These are phyloP conservation scores for Cassiopea andromeda DNA, from an alignment of 30 jellyfish, hydroid and myxozoan species.

Conservation along the genomic window DNA sequence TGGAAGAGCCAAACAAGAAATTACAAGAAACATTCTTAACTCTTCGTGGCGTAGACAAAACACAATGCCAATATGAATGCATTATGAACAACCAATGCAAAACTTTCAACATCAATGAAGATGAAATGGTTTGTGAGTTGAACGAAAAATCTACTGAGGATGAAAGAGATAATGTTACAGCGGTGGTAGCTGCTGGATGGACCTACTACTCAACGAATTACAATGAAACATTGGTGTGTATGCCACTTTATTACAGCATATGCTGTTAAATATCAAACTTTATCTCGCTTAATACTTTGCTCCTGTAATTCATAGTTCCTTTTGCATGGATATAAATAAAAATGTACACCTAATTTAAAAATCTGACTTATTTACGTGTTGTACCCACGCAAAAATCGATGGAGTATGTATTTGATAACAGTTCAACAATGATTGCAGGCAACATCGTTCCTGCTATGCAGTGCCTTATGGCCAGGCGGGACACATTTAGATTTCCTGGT, in stretches of 20 bases:
- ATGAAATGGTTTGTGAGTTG: constrained; percentile 10
- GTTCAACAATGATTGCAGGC: no score
- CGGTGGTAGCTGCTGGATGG: constrained; percentile 20
- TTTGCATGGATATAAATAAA: no score
- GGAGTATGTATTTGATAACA: no score
- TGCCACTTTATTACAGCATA: not conserved
- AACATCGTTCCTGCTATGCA: no score
- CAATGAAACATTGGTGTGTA: constrained; percentile 23
- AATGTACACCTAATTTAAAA: no score
- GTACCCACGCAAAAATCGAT: no score
- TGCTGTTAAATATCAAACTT: no score
- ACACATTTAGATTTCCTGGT: no score
- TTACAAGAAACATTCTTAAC: constrained; percentile 1
- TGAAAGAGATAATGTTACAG: not conserved
- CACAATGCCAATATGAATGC: constrained; percentile 23
- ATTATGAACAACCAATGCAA: not conserved
- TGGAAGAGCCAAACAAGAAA: not conserved
- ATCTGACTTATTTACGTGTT: no score
- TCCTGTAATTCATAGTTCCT: no score
- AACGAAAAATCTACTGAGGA: constrained; percentile 20
- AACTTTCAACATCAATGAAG: constrained; percentile 12
- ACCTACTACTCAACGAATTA: constrained; percentile 40
- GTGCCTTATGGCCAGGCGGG: no score
- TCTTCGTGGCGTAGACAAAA: not conserved
- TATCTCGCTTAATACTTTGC: no score